A percentile compares a stretch with the other conserved stretches of the same genome.
Conservation (phyloP, 2,113 vertebrate species). For the Lamprologus tigripictilis region DNA sequence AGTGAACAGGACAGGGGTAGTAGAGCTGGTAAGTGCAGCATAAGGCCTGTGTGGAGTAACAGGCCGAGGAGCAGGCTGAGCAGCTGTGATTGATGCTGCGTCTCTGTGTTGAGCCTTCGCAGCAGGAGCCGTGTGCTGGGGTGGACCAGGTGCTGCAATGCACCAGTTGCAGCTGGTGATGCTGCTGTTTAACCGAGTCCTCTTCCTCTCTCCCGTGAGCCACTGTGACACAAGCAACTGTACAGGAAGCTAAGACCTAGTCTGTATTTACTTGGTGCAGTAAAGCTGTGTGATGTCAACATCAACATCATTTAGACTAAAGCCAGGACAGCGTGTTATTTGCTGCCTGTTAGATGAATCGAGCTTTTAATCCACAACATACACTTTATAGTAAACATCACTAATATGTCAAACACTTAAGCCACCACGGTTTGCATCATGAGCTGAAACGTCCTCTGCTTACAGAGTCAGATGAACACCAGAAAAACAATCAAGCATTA, state of each 20-base stretch:
- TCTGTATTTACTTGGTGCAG: not conserved
- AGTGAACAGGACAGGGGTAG: constrained; percentile 1
- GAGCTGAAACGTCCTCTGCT: not conserved
- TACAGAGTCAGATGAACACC: not conserved
- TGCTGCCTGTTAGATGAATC: not conserved
- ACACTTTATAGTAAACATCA: not conserved
- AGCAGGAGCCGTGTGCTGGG: constrained; percentile 30
- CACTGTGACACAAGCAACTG: not conserved
- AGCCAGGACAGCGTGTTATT: not conserved
- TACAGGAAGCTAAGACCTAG: not conserved
- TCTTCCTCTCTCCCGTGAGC: not conserved
- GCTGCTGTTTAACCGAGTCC: constrained; percentile 23
- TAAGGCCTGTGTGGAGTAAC: not conserved
- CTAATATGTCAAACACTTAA: not conserved
- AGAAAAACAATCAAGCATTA: not conserved
- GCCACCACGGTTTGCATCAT: not conserved
- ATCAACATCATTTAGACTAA: fast-evolving
- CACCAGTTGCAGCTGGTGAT: constrained; percentile 57
- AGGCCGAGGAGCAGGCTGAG: constrained; percentile 26
- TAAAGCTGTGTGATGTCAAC: not conserved
- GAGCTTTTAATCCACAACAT: not conserved
- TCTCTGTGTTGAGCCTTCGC: constrained; percentile 53
- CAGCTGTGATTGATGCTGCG: constrained; percentile 59
- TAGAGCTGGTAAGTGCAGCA: constrained; percentile 32
- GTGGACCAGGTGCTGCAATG: constrained; percentile 65